phyloP scores from a whole-genome alignment of 64 coral and sea anemone species.

The Pocillopora verrucosa region DNA sequence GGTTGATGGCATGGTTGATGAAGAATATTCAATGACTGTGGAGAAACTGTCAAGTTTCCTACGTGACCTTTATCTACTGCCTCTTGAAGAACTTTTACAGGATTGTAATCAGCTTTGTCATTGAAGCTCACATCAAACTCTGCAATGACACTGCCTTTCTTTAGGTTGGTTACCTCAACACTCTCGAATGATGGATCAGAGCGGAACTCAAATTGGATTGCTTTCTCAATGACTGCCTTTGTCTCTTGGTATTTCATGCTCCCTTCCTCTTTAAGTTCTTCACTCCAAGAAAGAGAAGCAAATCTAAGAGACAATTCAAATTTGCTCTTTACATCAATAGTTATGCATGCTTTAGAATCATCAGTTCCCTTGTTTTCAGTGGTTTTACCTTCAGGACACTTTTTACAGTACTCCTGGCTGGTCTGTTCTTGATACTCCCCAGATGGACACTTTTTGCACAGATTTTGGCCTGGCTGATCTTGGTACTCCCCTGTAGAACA shows the following conservation, averaged over 20 bases:
- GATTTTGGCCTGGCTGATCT: neutral
- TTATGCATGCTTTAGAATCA: conserved; percentile 10
- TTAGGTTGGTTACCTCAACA: neutral
- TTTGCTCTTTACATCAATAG: neutral
- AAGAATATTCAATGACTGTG: conserved; percentile 13
- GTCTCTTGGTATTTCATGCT: neutral
- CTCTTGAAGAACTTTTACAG: conserved; percentile 15
- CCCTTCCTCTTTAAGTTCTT: neutral
- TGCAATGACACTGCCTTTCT: conserved; percentile 18
- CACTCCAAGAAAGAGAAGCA: conserved; percentile 13
- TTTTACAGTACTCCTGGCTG: neutral
- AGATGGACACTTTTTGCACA: conserved; percentile 4
- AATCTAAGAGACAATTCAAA: conserved; percentile 10
- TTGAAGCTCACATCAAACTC: conserved; percentile 28
- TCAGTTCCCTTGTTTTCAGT: neutral
- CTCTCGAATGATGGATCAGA: conserved; percentile 18
- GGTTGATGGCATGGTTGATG: conserved; percentile 6
- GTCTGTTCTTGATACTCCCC: conserved; percentile 28
- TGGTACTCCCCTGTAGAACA: conserved; percentile 10
- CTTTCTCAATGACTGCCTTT: neutral
- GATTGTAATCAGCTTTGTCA: neutral
- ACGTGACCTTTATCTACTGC: conserved; percentile 2
- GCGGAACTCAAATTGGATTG: conserved; percentile 22
- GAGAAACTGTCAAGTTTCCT: conserved; percentile 13
- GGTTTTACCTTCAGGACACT: conserved; percentile 14